Percentiles rank a stretch among this genome's conserved stretches.
Conservation (phyloP, 92 coral and sea anemone genomes). For the Zoanthus solanderi region DNA sequence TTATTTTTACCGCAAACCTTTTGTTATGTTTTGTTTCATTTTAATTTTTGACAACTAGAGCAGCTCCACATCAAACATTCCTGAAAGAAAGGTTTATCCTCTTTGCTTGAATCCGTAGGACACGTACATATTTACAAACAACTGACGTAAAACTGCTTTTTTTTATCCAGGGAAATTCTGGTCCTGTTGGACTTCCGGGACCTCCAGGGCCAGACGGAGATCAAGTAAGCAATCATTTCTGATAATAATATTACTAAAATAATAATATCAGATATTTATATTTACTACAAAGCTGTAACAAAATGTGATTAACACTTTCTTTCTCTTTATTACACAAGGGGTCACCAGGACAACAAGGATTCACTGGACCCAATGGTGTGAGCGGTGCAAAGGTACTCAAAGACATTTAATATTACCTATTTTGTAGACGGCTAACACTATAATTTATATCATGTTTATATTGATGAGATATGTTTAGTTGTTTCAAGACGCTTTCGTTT, state of each 20-base stretch:
- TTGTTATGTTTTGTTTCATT: background rate
- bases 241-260: background rate
- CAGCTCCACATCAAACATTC: background rate
- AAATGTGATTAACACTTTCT: background rate
- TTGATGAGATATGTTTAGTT: no score
- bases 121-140: background rate
- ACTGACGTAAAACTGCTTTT: background rate
- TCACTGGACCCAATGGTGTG: conserved; percentile 5
- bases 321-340: background rate
- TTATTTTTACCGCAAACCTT: background rate
- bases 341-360: conserved; percentile 23
- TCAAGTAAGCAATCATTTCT: conserved; percentile 3
- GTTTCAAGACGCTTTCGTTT: no score
- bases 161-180: conserved; percentile 20
- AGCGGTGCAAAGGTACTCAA: conserved; percentile 19
- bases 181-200: conserved; percentile 14
- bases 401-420: background rate
- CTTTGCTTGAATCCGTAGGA: background rate
- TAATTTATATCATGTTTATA: no score
- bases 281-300: background rate
- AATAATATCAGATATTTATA: no score
- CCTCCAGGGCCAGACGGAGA: conserved; percentile 32
- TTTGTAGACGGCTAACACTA: no score
- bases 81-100: background rate
- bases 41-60: background rate